Evolutionary conservation across 2,888 invertebrate genomes (phyloP).

Genomic region (Netelia melanura): DNA sequence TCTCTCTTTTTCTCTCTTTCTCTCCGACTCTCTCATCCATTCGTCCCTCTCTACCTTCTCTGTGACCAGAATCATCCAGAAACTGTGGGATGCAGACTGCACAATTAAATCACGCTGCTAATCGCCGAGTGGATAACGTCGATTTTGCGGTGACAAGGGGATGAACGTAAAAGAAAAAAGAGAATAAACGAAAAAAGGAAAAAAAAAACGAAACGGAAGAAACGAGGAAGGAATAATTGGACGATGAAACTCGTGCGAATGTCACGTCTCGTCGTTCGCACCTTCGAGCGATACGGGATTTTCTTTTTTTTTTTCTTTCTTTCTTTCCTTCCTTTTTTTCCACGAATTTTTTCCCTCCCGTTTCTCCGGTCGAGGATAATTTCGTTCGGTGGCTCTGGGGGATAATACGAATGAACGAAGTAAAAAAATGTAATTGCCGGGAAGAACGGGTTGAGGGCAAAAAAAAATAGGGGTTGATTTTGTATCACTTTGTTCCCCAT

Average conservation of each 20-base stretch:
- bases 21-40: constrained; percentile 65
- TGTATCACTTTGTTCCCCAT: not conserved
- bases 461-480: not conserved
- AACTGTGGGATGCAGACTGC: constrained; percentile 72
- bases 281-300: not conserved
- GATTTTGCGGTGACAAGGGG: constrained; percentile 50
- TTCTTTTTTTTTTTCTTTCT: constrained; percentile 1
- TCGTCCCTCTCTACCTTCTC: constrained; percentile 64
- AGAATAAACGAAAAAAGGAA: not conserved
- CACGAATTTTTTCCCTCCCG: not conserved
- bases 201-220: constrained; percentile 20
- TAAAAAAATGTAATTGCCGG: too few species aligned
- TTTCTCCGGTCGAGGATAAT: not conserved
- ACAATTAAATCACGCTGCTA: constrained; percentile 81
- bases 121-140: constrained; percentile 76
- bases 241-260: constrained; percentile 32
- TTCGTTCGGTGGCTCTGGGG: too few species aligned
- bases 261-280: constrained; percentile 27
- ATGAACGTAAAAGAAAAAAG: too few species aligned
- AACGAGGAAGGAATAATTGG: constrained; percentile 35
- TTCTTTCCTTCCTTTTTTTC: not conserved
- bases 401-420: too few species aligned
- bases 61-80: constrained; percentile 42
- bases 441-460: not conserved
- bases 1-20: constrained; percentile 45